Percentiles rank a stretch among this genome's conserved stretches.
phyloP scores from a whole-genome alignment of 2,113 vertebrate species.

The Proteles cristata region DNA sequence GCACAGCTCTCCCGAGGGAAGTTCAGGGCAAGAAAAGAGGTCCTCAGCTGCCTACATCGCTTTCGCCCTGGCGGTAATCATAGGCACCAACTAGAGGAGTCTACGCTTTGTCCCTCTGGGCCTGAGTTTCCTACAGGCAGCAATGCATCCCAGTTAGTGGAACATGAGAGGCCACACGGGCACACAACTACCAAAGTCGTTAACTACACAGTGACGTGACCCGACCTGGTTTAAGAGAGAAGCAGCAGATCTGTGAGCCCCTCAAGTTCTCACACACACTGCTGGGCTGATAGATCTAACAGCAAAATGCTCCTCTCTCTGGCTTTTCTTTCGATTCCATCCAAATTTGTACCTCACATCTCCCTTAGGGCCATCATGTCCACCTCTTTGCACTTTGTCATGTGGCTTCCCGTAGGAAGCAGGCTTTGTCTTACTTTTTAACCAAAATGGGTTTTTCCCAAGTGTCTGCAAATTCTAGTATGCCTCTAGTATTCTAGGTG shows the following conservation, averaged over 20 bases:
- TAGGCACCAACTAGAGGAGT: not conserved
- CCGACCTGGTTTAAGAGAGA: not conserved
- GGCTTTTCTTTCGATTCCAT: not conserved
- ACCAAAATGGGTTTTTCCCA: not conserved
- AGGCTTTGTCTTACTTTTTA: conserved; percentile 1
- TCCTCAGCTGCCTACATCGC: not conserved
- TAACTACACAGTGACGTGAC: not conserved
- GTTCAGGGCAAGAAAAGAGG: not conserved
- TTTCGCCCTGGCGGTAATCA: too few relatives aligned
- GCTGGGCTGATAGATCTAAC: not conserved
- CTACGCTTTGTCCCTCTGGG: not conserved
- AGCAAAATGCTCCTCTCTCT: not conserved
- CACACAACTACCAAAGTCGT: accelerated
- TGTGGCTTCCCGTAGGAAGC: not conserved
- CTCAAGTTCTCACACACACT: not conserved
- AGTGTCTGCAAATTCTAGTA: not conserved
- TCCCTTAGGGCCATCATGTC: not conserved
- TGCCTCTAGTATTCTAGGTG: too few relatives aligned
- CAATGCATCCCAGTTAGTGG: not conserved
- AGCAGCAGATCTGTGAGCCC: not conserved
- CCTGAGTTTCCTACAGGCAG: not conserved
- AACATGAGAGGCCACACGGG: accelerated
- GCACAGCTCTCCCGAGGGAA: not conserved
- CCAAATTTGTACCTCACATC: not conserved
- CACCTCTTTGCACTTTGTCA: too few relatives aligned